A percentile compares a stretch with the other conserved stretches of the same genome.
Conservation (phyloP, 2,797 vertebrate species). For the Typhlichthys eigenmanni region DNA sequence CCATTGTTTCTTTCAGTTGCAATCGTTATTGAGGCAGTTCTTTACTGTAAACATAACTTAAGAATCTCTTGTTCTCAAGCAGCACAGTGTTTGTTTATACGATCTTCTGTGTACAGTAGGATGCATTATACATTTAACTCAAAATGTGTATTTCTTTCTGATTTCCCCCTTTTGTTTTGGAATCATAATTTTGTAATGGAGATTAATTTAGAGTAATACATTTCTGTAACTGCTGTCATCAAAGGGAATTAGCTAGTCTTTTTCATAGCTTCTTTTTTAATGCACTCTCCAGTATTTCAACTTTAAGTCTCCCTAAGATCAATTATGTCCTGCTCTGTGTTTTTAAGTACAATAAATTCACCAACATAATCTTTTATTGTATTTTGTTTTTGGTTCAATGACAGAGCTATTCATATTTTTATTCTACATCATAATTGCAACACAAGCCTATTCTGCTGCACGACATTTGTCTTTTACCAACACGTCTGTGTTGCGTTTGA, state of each 20-base stretch:
- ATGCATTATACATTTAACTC: not conserved
- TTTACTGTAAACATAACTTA: slow-evolving; percentile 33
- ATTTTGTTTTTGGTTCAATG: too few species aligned
- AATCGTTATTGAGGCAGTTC: slow-evolving; percentile 11
- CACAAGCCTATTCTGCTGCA: too few species aligned
- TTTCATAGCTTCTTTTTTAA: not conserved
- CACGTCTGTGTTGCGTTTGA: too few species aligned
- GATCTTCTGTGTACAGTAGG: not conserved
- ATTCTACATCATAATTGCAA: too few species aligned
- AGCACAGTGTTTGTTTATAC: not conserved
- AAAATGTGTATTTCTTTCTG: too few species aligned
- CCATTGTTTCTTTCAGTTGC: not conserved
- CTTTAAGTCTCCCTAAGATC: slow-evolving; percentile 4
- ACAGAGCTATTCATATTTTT: too few species aligned
- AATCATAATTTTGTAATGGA: not conserved
- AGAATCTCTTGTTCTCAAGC: not conserved
- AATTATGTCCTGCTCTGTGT: not conserved
- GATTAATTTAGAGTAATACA: not conserved
- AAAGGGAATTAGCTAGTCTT: slow-evolving; percentile 17
- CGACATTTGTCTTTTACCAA: too few species aligned
- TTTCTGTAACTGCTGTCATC: not conserved
- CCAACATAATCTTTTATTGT: too few species aligned
- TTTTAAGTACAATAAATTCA: not conserved
- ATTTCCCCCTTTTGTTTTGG: too few species aligned
- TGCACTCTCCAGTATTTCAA: slow-evolving; percentile 1